Percentiles rank a stretch among this genome's conserved stretches.
Evolutionary conservation across 2,797 vertebrate species (phyloP).

Genomic region (Galagoides demidoff): DNA sequence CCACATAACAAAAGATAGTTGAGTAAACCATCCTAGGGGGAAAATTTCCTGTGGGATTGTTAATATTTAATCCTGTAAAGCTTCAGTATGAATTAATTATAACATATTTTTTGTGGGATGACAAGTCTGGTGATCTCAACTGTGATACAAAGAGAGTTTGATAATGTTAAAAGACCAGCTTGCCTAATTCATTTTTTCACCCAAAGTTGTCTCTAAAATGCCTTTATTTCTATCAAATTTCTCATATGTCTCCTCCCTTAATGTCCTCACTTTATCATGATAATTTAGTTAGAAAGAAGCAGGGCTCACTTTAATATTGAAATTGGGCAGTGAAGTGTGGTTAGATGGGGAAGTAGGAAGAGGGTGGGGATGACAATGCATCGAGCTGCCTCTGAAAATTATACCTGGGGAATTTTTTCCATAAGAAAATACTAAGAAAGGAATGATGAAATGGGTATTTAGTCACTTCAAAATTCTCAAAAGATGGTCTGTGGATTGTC

Average conservation of each 20-base stretch:
- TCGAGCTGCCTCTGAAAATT: not conserved
- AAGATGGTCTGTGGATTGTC: not conserved
- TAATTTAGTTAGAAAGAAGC: slow-evolving; percentile 18
- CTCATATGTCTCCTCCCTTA: not conserved
- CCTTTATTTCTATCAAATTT: not conserved
- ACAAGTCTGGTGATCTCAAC: not conserved
- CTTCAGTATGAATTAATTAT: not conserved
- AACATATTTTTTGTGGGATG: not conserved
- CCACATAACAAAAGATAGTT: not conserved
- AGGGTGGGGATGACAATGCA: not conserved
- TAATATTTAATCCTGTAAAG: not conserved
- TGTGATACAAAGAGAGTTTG: not conserved
- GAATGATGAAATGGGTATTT: not conserved
- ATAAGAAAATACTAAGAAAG: not conserved
- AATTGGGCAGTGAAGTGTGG: not conserved
- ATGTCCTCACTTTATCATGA: not conserved
- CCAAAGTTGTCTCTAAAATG: not conserved
- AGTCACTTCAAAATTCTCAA: not conserved
- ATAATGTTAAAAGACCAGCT: not conserved
- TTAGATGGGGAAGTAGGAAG: not conserved
- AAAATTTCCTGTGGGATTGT: not conserved
- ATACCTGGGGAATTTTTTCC: not conserved
- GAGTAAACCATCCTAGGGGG: not conserved
- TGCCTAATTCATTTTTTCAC: slow-evolving; percentile 31
- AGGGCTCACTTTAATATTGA: not conserved